Percentiles rank a stretch among this genome's conserved stretches.
Conservation (phyloP, 2,797 vertebrate species). For the Leucoraja ocellata region DNA sequence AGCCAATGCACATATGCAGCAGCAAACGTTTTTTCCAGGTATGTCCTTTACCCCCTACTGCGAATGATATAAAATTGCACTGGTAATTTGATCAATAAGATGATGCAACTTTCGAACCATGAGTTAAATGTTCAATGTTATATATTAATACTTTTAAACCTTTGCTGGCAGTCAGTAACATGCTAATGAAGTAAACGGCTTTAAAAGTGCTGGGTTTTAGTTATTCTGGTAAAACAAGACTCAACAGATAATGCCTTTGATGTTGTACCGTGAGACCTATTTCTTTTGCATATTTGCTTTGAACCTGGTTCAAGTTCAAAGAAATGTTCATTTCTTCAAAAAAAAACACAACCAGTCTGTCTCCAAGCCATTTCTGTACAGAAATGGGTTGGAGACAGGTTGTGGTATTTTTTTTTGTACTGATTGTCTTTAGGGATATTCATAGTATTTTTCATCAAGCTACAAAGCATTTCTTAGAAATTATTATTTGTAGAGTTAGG, state of each 20-base stretch:
- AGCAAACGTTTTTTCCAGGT: constrained; percentile 86
- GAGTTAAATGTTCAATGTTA: constrained; percentile 13
- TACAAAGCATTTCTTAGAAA: not conserved
- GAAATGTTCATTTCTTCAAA: not conserved
- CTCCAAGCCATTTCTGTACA: not conserved
- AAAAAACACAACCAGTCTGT: no score
- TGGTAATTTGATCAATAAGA: not conserved
- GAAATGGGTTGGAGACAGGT: not conserved
- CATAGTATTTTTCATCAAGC: not conserved
- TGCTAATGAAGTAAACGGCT: not conserved
- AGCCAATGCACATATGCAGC: constrained; percentile 81
- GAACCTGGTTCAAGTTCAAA: not conserved
- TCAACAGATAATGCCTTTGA: not conserved
- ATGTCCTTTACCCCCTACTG: constrained; percentile 44
- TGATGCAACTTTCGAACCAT: not conserved
- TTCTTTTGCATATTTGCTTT: not conserved
- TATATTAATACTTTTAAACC: not conserved
- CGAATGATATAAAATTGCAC: not conserved
- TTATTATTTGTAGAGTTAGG: not conserved
- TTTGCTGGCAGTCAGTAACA: not conserved
- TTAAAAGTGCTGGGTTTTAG: not conserved
- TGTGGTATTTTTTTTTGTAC: not conserved
- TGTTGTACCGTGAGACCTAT: not conserved
- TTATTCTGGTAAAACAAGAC: constrained; percentile 12
- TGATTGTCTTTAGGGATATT: not conserved